Percentiles rank a stretch among this genome's conserved stretches.
Evolutionary conservation across 1,140 invertebrate species (phyloP).

Genomic region (Ganaspis sp.): DNA sequence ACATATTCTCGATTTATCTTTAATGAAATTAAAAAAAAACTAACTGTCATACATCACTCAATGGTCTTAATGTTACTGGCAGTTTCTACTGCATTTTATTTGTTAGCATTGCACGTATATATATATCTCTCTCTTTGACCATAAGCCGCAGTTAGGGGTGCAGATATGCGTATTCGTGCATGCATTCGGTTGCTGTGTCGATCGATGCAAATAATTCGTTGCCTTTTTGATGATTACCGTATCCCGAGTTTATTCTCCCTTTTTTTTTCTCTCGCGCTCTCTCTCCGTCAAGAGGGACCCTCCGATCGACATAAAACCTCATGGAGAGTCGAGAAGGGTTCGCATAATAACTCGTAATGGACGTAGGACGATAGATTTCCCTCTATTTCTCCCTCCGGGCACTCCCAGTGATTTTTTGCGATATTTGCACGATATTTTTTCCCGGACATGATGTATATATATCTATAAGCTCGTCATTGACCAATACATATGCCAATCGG

Average conservation of each 20-base stretch:
- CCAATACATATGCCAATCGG: constrained; percentile 10
- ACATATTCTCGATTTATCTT: too few relatives aligned
- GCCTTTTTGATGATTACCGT: constrained; percentile 68
- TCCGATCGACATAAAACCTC: constrained; percentile 61
- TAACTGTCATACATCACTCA: too few relatives aligned
- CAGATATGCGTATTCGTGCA: constrained; percentile 47
- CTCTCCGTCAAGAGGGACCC: constrained; percentile 51
- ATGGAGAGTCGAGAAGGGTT: constrained; percentile 57
- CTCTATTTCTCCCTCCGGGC: constrained; percentile 54
- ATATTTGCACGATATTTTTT: constrained; percentile 61
- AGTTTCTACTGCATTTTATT: neutral
- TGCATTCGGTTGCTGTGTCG: constrained; percentile 49
- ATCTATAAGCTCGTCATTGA: constrained; percentile 32
- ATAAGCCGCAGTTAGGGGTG: constrained; percentile 65
- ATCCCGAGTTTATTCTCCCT: constrained; percentile 47
- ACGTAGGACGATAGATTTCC: constrained; percentile 56
- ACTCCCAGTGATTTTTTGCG: constrained; percentile 5
- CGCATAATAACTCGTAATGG: constrained; percentile 70
- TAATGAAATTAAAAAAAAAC: too few relatives aligned
- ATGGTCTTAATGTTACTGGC: too few relatives aligned
- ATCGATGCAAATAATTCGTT: constrained; percentile 72
- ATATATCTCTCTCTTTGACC: constrained; percentile 67
- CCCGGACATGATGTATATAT: constrained; percentile 41
- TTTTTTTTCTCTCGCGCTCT: constrained; percentile 30
- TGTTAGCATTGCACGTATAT: constrained; percentile 21